phyloP scores from a whole-genome alignment of 30 jellyfish, hydroid and myxozoan species.

The Phacellophora camtschatica region DNA sequence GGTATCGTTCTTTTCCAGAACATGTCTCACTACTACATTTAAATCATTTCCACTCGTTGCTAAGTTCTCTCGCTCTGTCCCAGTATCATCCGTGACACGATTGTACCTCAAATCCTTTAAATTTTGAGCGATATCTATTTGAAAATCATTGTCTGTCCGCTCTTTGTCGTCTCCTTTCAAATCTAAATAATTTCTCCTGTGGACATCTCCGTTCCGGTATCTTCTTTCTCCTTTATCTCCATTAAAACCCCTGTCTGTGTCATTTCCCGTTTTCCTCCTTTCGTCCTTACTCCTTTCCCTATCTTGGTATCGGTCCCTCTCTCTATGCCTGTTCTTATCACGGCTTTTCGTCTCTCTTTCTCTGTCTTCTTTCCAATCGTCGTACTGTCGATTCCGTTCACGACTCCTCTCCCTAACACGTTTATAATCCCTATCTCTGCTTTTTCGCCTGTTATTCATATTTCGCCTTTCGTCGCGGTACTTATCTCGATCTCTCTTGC shows the following conservation, averaged over 20 bases:
- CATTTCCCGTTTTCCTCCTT: not conserved
- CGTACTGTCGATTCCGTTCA: not conserved
- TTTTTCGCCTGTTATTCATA: not conserved
- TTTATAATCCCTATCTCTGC: not conserved
- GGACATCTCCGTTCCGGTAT: not conserved
- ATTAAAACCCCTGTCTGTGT: not conserved
- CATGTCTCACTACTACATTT: not conserved
- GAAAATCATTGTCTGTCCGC: too few relatives aligned
- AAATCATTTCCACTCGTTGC: not conserved
- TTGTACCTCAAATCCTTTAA: not conserved
- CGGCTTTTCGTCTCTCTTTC: too few relatives aligned
- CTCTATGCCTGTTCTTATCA: slow-evolving; percentile 1
- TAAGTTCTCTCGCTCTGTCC: not conserved
- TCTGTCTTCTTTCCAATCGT: not conserved
- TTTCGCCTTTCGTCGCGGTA: not conserved
- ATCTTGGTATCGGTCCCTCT: not conserved
- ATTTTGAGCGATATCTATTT: not conserved
- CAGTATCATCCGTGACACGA: not conserved
- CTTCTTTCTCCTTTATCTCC: not conserved
- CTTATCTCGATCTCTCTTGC: slow-evolving; percentile 11
- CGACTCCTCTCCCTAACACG: not conserved
- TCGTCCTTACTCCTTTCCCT: not conserved
- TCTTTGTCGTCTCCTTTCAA: not conserved
- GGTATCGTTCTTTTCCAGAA: too few relatives aligned
- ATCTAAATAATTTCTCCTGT: not conserved